Percentiles rank a stretch among this genome's conserved stretches.
Evolutionary conservation across 1,140 invertebrate genomes (phyloP).

Genomic region (Drosophila mauritiana): DNA sequence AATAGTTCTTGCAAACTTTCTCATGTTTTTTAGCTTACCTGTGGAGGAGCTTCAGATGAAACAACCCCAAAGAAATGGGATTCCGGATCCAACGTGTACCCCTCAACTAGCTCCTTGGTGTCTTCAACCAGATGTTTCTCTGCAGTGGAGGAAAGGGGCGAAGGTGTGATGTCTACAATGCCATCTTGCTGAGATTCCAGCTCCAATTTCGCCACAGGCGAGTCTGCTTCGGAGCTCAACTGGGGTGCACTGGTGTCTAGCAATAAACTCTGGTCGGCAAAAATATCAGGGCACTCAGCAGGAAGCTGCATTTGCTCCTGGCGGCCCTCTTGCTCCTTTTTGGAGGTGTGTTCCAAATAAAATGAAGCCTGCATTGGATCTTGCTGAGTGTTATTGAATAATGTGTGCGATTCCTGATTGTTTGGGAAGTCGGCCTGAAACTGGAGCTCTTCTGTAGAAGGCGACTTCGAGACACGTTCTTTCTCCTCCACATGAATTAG

Average conservation of each 20-base stretch:
- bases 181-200: conserved; percentile 56
- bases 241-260: conserved; percentile 64
- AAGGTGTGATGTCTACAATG: conserved; percentile 68
- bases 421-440: conserved; percentile 6
- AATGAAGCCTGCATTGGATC: conserved; percentile 79
- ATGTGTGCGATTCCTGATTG: conserved; percentile 22
- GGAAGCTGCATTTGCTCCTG: conserved; percentile 5
- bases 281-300: conserved; percentile 11
- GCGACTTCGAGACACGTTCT: conserved; percentile 72
- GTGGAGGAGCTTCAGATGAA: conserved; percentile 51
- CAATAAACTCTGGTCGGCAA: conserved; percentile 51
- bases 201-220: conserved; percentile 56
- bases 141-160: conserved; percentile 71
- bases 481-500: conserved; percentile 75
- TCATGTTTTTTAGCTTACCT: conserved; percentile 51
- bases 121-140: conserved; percentile 79
- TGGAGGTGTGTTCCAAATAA: conserved; percentile 70
- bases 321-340: conserved; percentile 31
- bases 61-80: conserved; percentile 36
- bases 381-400: conserved; percentile 32
- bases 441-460: conserved; percentile 78
- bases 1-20: conserved; percentile 27
- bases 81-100: conserved; percentile 10
- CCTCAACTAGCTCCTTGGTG: conserved; percentile 62
- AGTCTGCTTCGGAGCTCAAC: conserved; percentile 40